Conservation (phyloP, 2,888 invertebrate genomes). For the Trichopria drosophilae region DNA sequence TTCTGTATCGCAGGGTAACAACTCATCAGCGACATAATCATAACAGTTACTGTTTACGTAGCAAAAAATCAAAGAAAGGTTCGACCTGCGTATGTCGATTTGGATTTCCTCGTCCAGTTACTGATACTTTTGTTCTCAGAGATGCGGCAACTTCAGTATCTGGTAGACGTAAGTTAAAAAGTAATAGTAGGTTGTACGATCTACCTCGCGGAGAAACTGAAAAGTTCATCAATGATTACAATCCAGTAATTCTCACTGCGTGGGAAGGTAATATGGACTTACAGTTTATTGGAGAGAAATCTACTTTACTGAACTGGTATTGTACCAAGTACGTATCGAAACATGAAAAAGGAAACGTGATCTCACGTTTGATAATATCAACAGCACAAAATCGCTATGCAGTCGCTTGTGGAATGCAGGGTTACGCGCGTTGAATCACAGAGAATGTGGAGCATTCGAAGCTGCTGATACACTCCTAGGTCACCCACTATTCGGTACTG, state of each 20-base stretch:
- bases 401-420: constrained; percentile 43
- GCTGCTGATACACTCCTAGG: constrained; percentile 46
- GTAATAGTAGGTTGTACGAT: constrained; percentile 43
- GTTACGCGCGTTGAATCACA: constrained; percentile 39
- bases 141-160: constrained; percentile 35
- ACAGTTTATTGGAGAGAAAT: constrained; percentile 45
- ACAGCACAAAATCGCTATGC: constrained; percentile 41
- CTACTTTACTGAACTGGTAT: constrained; percentile 42
- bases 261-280: constrained; percentile 48
- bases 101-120: constrained; percentile 35
- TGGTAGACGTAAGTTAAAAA: constrained; percentile 38
- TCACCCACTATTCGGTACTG: constrained; percentile 47
- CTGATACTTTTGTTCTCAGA: constrained; percentile 30
- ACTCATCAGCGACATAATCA: constrained; percentile 43
- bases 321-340: constrained; percentile 44
- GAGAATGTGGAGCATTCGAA: constrained; percentile 50
- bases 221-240: constrained; percentile 37
- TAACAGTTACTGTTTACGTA: constrained; percentile 44
- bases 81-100: constrained; percentile 36
- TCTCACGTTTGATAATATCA: constrained; percentile 38
- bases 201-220: constrained; percentile 38
- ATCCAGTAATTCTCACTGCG: constrained; percentile 37
- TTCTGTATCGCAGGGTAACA: constrained; percentile 36
- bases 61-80: constrained; percentile 38
- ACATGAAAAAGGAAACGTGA: constrained; percentile 44